Evolutionary conservation across 2,113 vertebrate species (phyloP).

Genomic region (Dipodomys spectabilis): DNA sequence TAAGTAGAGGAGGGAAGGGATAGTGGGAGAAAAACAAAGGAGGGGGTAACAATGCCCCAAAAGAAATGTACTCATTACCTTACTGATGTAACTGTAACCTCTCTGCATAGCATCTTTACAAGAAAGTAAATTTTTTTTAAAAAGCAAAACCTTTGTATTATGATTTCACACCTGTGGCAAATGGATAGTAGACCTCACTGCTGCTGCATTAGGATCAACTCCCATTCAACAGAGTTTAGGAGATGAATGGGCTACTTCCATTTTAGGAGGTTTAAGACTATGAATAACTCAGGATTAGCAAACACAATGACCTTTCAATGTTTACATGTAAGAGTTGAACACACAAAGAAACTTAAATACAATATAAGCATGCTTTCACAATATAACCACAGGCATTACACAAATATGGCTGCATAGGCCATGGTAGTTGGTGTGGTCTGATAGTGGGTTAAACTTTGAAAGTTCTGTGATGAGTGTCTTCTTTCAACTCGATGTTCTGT

Average conservation of each 20-base stretch:
- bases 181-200: not conserved
- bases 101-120: no score
- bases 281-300: not conserved
- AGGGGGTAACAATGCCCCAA: no score
- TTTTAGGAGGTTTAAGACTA: not conserved
- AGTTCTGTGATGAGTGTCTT: not conserved
- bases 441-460: not conserved
- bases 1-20: no score
- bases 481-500: not conserved
- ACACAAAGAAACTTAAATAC: not conserved
- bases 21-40: no score
- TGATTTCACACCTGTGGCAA: not conserved
- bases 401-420: not conserved
- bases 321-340: not conserved
- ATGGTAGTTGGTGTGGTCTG: not conserved
- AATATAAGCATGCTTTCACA: not conserved
- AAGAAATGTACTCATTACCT: no score
- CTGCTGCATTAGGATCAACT: no score
- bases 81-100: no score
- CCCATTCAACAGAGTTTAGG: no score
- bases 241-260: not conserved
- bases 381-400: no score
- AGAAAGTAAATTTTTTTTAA: no score
- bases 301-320: slow-evolving; percentile 44
- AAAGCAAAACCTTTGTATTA: not conserved